Evolutionary conservation across 2,113 vertebrate species (phyloP), one percentile per base, ranked within the genome.

Genomic region (Oreochromis niloticus): DNA sequence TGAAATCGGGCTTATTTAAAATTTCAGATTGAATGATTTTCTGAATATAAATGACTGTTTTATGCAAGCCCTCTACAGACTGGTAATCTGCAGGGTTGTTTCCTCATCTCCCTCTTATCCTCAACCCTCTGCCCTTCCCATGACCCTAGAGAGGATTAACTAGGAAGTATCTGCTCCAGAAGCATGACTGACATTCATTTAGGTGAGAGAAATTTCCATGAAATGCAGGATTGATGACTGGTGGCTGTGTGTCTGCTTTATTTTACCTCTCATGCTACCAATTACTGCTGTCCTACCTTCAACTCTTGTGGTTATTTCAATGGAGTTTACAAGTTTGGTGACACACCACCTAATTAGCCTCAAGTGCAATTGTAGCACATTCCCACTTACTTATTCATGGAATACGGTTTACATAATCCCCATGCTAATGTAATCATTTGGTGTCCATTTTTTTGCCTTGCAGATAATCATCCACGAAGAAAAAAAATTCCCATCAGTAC

Each of bases 351-450:
- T 91, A 91, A 93, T 93, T 88, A 93, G 78, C 84, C 80, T 43
- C 78, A 84, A 85, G 75, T 88, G 84, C 80, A 90, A 52, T 84
- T 41, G 71, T 86, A 82, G 16, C 87, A 84, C 46, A 59, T 75
- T 81, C 61, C 75, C 84, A 12, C 85, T 95, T 91, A 85, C 86
- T 80, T 92, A 93, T 94, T 94, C 87, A 92, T 91, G 86, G 75
- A 43, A 86, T 86, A 78, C 46, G 71, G 86, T 88, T 90, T 88
- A 90, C 89, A 86, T 91, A 88, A 90, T 92, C 87, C 54, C 83
- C 36, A 85, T 87, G 90, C 75, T 91, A 91, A 94, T 93, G 83
- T 52, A 89, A 87, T 94, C 85, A 87, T 91, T 89, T 85, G 81
- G 59, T 93, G 89, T 89, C 88, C 88, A 85, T 92, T 66, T 66